phyloP scores from a whole-genome alignment of 2,797 vertebrate genomes.

The Selene dorsalis region DNA sequence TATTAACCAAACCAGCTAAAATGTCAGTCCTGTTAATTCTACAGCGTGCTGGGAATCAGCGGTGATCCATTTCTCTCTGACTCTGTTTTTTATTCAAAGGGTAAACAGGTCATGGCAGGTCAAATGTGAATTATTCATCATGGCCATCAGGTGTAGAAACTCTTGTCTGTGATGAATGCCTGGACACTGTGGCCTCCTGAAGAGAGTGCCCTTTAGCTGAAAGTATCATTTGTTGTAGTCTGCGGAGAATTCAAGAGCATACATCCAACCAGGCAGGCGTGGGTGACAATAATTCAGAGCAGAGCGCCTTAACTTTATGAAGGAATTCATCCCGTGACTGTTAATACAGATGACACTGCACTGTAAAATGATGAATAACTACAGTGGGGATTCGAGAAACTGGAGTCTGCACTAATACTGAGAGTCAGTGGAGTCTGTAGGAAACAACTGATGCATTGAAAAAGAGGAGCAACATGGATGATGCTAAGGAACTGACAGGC shows the following conservation, averaged over 20 bases:
- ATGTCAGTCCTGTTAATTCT: neutral
- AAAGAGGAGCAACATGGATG: slow-evolving; percentile 48
- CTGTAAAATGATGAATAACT: slow-evolving; percentile 59
- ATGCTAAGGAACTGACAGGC: slow-evolving; percentile 62
- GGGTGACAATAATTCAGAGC: slow-evolving; percentile 35
- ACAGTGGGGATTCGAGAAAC: slow-evolving; percentile 47
- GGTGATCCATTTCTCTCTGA: slow-evolving; percentile 19
- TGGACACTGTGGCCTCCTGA: slow-evolving; percentile 32
- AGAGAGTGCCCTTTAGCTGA: slow-evolving; percentile 40
- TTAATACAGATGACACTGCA: slow-evolving; percentile 46
- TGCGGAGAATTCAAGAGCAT: slow-evolving; percentile 26
- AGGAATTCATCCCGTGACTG: slow-evolving; percentile 37
- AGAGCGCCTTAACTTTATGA: slow-evolving; percentile 30
- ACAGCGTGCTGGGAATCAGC: neutral
- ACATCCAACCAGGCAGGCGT: slow-evolving; percentile 11
- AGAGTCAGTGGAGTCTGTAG: slow-evolving; percentile 59
- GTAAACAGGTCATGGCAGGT: slow-evolving; percentile 36
- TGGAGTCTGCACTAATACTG: slow-evolving; percentile 32
- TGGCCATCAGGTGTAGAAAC: slow-evolving; percentile 23
- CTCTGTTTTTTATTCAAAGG: slow-evolving; percentile 49
- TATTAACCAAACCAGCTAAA: slow-evolving; percentile 4
- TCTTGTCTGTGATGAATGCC: slow-evolving; percentile 42
- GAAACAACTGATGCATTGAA: slow-evolving; percentile 69
- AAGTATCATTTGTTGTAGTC: slow-evolving; percentile 47
- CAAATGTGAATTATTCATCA: slow-evolving; percentile 47